Percentiles rank a stretch among this genome's conserved stretches.
phyloP scores from a whole-genome alignment of 2,888 invertebrate genomes.

The Polyommatus iphigenia region DNA sequence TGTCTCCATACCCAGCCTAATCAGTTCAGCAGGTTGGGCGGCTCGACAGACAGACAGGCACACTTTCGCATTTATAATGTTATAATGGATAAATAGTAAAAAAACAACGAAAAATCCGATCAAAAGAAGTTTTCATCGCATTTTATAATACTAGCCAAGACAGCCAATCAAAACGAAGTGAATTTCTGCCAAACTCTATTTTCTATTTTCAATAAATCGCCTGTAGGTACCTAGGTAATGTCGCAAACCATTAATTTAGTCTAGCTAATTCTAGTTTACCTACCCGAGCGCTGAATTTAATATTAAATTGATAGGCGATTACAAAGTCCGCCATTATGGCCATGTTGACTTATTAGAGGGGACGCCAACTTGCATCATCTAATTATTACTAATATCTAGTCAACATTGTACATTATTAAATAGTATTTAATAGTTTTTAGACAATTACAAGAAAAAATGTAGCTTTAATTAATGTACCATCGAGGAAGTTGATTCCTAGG shows the following conservation, averaged over 20 bases:
- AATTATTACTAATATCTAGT: neutral
- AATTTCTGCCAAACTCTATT: neutral
- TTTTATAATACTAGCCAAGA: neutral
- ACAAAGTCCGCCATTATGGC: conserved; percentile 3
- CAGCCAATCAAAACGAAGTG: neutral
- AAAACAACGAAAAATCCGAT: neutral
- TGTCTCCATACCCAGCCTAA: too few species aligned
- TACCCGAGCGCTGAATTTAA: conserved; percentile 34
- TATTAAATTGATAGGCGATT: conserved; percentile 31
- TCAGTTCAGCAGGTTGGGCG: too few species aligned
- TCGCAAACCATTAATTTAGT: conserved; percentile 41
- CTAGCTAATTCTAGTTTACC: conserved; percentile 35
- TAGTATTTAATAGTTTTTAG: neutral
- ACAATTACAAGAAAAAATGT: too few species aligned
- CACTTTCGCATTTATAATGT: too few species aligned
- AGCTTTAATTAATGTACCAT: too few species aligned
- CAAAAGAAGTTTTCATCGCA: neutral
- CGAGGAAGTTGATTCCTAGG: too few species aligned
- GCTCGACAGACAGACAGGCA: too few species aligned
- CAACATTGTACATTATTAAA: neutral
- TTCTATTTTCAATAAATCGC: conserved; percentile 28
- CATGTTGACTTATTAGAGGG: conserved; percentile 32
- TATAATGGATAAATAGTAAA: too few species aligned
- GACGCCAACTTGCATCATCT: conserved; percentile 20
- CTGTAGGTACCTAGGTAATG: conserved; percentile 28